Evolutionary conservation across 2,888 invertebrate genomes (phyloP), one percentile per base, ranked within the genome.

Genomic region (Sarcophaga subvicina): DNA sequence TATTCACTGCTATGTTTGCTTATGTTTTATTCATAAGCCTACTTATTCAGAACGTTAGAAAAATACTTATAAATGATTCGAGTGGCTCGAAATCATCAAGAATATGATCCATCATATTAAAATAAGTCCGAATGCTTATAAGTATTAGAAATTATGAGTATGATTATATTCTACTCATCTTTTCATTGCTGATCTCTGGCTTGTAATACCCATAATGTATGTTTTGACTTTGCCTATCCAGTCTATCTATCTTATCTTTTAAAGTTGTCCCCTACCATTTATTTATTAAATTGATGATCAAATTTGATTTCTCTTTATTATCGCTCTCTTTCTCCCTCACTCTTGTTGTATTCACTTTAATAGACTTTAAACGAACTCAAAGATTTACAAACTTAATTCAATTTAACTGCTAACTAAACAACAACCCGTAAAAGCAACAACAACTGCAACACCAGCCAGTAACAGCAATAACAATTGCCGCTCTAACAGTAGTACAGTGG

Each of bases 341-440:
- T 69, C 69, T 67, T 17, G 3, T 75, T 49, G 4, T 14, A 27
- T 70, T 70, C 49, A 63, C 37, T 79, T 37, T 45, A 75, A 78
- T 84, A 72, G 76, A 78, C 64, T 71, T 72, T 80, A 83, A 83
- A 81, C 75, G 71, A 76, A 87, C 84, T 87, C 10, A 67, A 72
- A 84, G 87, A 87, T 84, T 70, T 82, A 79, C 45, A 66, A 79
- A 87, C 79, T 87, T 87, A 84, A 87, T 87, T 84, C 76, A 87
- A 87, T 87, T 87, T 87, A 82, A 84, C 85, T 75, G 69, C 78
- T 37, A 47, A 37, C 78, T 82, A 78, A 85, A 78, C 37, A 85
- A 75, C 25, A 62, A 14, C 10, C 8, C 70, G 60, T 72, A 78
- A 59, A 10, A 45, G 27, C 54, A 37, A 37, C 37, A 37, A 8